Evolutionary conservation across 2,888 invertebrate species (phyloP), one percentile per base, ranked within the genome.

Genomic region (Paralinhomoeus sp.): DNA sequence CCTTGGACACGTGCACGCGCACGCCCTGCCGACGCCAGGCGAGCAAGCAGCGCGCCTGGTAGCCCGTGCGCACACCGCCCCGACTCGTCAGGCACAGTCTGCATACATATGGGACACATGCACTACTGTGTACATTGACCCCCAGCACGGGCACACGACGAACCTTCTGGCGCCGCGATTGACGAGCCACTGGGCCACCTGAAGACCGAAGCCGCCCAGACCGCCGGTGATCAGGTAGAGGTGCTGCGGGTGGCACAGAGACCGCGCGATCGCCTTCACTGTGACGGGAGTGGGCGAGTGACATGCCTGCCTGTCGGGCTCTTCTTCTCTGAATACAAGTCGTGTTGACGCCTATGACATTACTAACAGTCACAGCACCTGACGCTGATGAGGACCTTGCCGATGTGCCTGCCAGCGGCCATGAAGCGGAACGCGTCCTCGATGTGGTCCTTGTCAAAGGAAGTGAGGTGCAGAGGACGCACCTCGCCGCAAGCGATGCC

Each of bases 401-500:
- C 89, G 56, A 89, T 82, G 65, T 91, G 89, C 63, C 81, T 83
- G 45, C 91, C 89, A 3, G 81, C 77, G 18, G 85, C 87, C 84
- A 91, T 89, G 66, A 72, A 84, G 50, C 71, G 58, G 72, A 89
- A 89, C 2, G 87, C 85, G 61, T 80, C 78, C 39, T 37, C 37
- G 21, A 24, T 24, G 17, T 23, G 24, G 23, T 20, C 20, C 57
- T 79, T 79, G 31, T 74, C 71, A 64, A 78, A 91, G 2, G 84
- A 77, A 2, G 83, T 81, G 39, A 76, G 72, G n/a, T 80, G 80
- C 44, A 97, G 70, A 20, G 93, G 93, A 36, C 73, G 71, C 20
- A 97, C 87, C 40, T 82, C 84, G 13, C 91, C 91, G 51, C 63
- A 72, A 48, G 73, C 72, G 55, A 97, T 81, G 49, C 89, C 89